phyloP scores from a whole-genome alignment of 2,888 invertebrate species.

The Leptura quadrifasciata region DNA sequence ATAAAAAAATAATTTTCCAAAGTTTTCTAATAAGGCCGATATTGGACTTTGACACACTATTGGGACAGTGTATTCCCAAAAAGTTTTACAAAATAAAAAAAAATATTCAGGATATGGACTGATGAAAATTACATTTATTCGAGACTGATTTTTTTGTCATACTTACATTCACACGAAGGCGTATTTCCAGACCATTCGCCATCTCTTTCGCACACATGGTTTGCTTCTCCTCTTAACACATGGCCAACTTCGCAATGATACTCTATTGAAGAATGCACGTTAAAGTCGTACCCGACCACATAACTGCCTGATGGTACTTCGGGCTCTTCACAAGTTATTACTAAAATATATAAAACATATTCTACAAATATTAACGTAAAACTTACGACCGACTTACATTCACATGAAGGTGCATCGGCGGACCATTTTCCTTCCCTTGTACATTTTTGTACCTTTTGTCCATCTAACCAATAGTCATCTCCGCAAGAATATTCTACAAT shows the following conservation, averaged over 20 bases:
- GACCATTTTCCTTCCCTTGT: slow-evolving; percentile 92
- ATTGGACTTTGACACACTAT: too few relatives aligned
- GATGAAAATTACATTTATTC: too few relatives aligned
- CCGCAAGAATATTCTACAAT: slow-evolving; percentile 87
- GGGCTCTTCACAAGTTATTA: slow-evolving; percentile 91
- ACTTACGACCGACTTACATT: slow-evolving; percentile 77
- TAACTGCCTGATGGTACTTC: slow-evolving; percentile 90
- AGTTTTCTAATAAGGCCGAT: too few relatives aligned
- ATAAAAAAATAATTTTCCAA: too few relatives aligned
- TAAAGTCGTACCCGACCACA: slow-evolving; percentile 92
- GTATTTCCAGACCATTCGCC: slow-evolving; percentile 91
- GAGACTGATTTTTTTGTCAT: too few relatives aligned
- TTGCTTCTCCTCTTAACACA: slow-evolving; percentile 83
- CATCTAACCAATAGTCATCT: slow-evolving; percentile 89
- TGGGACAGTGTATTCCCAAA: too few relatives aligned
- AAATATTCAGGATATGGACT: too few relatives aligned
- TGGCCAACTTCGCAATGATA: slow-evolving; percentile 93
- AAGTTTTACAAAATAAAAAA: too few relatives aligned
- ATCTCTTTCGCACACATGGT: slow-evolving; percentile 82
- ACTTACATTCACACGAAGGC: slow-evolving; percentile 89
- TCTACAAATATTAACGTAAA: background rate
- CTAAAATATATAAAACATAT: slow-evolving; percentile 72
- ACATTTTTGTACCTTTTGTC: slow-evolving; percentile 82
- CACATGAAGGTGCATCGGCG: slow-evolving; percentile 89
- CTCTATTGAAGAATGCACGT: slow-evolving; percentile 90